Percentiles rank a stretch among this genome's conserved stretches.
Conservation (phyloP, 2,113 vertebrate genomes). For the Hippocampus guttulatus region DNA sequence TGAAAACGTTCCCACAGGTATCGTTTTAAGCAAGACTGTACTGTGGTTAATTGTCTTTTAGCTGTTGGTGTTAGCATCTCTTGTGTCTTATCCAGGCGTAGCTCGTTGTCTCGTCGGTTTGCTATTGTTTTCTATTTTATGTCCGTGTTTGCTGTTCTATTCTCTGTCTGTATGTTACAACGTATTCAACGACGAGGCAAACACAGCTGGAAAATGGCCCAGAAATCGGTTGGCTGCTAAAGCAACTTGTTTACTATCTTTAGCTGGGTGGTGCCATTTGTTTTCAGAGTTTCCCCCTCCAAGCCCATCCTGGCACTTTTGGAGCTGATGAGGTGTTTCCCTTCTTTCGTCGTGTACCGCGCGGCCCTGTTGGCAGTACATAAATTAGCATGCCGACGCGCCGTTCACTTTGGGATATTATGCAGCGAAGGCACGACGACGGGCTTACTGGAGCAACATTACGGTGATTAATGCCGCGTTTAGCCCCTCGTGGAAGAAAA, state of each 20-base stretch:
- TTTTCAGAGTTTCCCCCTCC: not conserved
- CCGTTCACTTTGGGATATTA: slow-evolving; percentile 60
- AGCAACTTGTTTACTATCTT: not conserved
- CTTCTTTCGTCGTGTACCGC: slow-evolving; percentile 36
- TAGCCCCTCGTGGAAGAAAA: slow-evolving; percentile 55
- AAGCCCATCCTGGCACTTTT: not conserved
- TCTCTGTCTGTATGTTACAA: not conserved
- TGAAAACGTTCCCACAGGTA: not conserved
- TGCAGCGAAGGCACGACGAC: slow-evolving; percentile 56
- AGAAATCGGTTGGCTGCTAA: not conserved
- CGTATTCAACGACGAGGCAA: too few relatives aligned
- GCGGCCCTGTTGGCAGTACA: slow-evolving; percentile 52
- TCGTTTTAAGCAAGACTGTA: not conserved
- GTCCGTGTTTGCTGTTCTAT: too few relatives aligned
- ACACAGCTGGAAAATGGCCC: not conserved
- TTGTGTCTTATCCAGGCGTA: too few relatives aligned
- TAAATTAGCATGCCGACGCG: slow-evolving; percentile 63
- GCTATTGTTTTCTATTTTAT: too few relatives aligned
- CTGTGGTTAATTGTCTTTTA: not conserved
- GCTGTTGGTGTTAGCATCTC: not conserved
- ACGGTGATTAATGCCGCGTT: slow-evolving; percentile 66
- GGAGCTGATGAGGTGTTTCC: not conserved
- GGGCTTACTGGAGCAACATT: slow-evolving; percentile 60
- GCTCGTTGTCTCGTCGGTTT: too few relatives aligned
- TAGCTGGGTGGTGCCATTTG: not conserved